These are phyloP conservation scores for Clarias pachynema DNA, from an alignment of 2,797 vertebrate species.

Conservation along the genomic window DNA sequence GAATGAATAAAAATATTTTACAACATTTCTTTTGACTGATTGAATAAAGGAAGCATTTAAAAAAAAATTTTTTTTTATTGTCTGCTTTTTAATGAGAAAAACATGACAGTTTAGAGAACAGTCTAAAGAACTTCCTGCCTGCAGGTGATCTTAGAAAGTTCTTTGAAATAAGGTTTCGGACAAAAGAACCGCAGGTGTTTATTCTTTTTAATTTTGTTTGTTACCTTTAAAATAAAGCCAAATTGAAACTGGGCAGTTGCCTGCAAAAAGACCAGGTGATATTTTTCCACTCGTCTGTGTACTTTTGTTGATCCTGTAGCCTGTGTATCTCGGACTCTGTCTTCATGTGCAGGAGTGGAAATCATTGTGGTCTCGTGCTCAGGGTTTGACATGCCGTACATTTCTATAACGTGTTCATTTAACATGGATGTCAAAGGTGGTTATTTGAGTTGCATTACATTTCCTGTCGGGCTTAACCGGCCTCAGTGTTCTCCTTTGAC, in stretches of 20 bases:
- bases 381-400: background rate
- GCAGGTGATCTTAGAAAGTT: constrained; percentile 23
- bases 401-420: background rate
- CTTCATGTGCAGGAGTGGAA: background rate
- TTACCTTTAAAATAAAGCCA: background rate
- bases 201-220: background rate
- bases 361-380: background rate
- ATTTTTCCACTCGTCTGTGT: background rate
- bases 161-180: background rate
- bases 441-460: background rate
- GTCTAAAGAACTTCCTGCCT: constrained; percentile 19
- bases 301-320: background rate
- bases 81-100: constrained; percentile 29
- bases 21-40: background rate
- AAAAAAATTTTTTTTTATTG: background rate
- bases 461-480: no score
- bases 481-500: background rate
- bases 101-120: constrained; percentile 10
- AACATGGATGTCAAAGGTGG: background rate
- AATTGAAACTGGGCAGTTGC: background rate
- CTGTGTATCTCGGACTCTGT: no score
- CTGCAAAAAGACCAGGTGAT: background rate
- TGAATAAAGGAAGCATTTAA: background rate
- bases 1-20: background rate
- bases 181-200: no score